Evolutionary conservation across 2,888 invertebrate species (phyloP).

Genomic region (Laothoe populi): DNA sequence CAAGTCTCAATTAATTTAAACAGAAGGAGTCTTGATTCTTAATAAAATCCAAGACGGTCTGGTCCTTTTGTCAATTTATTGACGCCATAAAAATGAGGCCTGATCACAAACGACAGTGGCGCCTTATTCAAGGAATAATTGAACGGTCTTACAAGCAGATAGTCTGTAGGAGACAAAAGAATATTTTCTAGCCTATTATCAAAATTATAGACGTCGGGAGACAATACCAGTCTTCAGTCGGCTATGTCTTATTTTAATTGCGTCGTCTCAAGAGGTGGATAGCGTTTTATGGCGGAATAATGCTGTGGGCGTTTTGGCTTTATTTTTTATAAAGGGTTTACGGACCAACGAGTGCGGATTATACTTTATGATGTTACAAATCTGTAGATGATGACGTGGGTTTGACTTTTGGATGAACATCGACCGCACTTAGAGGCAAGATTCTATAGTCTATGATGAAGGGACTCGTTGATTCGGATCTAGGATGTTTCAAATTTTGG

Average conservation of each 20-base stretch:
- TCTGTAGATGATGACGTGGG: neutral
- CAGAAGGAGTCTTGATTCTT: conserved; percentile 11
- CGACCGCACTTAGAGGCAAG: no score
- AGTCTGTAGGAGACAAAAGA: conserved; percentile 75
- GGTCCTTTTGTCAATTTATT: conserved; percentile 64
- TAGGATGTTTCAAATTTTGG: no score
- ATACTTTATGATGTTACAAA: conserved; percentile 1
- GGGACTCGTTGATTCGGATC: no score
- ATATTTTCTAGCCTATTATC: conserved; percentile 83
- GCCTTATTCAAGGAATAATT: conserved; percentile 56
- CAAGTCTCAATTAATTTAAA: conserved; percentile 1
- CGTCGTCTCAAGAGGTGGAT: conserved; percentile 65
- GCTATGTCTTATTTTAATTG: conserved; percentile 76
- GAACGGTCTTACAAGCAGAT: conserved; percentile 72
- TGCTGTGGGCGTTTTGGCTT: conserved; percentile 58
- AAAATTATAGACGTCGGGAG: conserved; percentile 77
- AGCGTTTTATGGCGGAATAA: conserved; percentile 69
- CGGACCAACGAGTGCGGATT: conserved; percentile 27
- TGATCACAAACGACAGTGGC: conserved; percentile 21
- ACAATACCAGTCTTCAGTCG: conserved; percentile 61
- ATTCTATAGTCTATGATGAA: no score
- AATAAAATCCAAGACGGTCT: conserved; percentile 45
- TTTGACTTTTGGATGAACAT: neutral
- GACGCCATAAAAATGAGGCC: conserved; percentile 53
- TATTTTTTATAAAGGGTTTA: conserved; percentile 44